A percentile compares a stretch with the other conserved stretches of the same genome.
Evolutionary conservation across 1,140 invertebrate species (phyloP).

Genomic region (Drosophila gunungcola): DNA sequence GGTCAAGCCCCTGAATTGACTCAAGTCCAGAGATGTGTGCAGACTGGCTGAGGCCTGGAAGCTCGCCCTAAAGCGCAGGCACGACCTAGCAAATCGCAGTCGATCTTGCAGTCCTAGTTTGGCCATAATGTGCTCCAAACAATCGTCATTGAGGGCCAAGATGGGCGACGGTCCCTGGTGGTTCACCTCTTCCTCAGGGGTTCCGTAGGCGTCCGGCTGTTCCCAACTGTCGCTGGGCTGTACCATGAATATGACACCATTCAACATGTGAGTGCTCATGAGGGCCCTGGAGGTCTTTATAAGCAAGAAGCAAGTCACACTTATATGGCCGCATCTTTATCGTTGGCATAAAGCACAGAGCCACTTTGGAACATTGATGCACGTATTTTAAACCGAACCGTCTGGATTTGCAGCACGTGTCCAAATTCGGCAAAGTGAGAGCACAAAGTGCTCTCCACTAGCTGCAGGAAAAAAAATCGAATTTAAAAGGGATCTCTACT

Average conservation of each 20-base stretch:
- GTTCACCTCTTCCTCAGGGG: background rate
- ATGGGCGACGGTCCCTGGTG: constrained; percentile 5
- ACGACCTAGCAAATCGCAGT: constrained; percentile 47
- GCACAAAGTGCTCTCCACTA: background rate
- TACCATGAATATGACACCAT: constrained; percentile 11
- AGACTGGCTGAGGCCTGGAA: constrained; percentile 20
- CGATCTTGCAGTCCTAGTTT: constrained; percentile 27
- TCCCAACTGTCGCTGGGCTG: constrained; percentile 67
- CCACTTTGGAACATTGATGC: constrained; percentile 6
- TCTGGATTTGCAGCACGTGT: constrained; percentile 10
- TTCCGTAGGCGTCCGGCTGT: constrained; percentile 54
- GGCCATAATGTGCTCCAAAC: constrained; percentile 30
- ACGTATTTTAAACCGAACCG: background rate
- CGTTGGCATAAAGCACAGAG: constrained; percentile 37
- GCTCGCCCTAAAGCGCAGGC: constrained; percentile 30
- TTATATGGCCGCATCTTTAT: constrained; percentile 57
- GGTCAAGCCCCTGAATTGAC: constrained; percentile 41
- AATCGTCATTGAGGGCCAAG: constrained; percentile 42
- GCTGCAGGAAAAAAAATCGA: background rate
- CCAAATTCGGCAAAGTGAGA: constrained; percentile 50
- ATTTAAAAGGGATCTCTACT: too few relatives aligned
- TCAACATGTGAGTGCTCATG: background rate
- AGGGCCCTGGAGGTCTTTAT: constrained; percentile 10
- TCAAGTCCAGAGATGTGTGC: constrained; percentile 24
- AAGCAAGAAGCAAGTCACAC: background rate